Evolutionary conservation across 2,113 vertebrate genomes (phyloP), one percentile per base, ranked within the genome.

Genomic region (Chloroceryle aenea): DNA sequence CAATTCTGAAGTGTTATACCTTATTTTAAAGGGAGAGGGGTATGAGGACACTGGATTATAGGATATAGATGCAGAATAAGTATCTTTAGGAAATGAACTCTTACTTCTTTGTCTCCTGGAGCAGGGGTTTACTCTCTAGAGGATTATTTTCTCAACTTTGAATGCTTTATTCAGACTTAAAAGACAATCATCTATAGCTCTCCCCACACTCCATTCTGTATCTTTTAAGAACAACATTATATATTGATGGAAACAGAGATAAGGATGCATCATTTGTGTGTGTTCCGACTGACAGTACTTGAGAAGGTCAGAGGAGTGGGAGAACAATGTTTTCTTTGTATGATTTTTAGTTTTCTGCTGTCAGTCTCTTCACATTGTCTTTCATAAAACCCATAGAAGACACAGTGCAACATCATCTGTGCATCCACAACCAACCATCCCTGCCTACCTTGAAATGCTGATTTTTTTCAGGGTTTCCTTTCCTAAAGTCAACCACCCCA

Each of bases 361-460:
- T 43, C 14, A 21, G 36, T 45, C 6, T 16, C 27, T 66, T 87
- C 30, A 36, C 21, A 6, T 4, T 10, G 13, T 52, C 42, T 45
- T 74, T 69, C 62, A 68, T 8, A 62, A 45, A 32, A 27, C 6
- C 30, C n/a, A 26, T 22, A 27, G 32, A 30, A 64, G 15, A 69
- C 8, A 34, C 19, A 56, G 32, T 25, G 14, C n/a, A 72, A 32
- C 30, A 20, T 25, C 48, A 43, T 14, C 55, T 0, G 0, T 47
- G 20, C 72, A 71, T 63, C 9, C 18, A 21, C 10, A 40, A 5
- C 20, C 1, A 3, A 62, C 5, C 1, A 0, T 40, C 32, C 14
- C 17, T 81, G 20, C 26, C 25, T n/a, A 21, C 30, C 8, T 58
- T 30, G 25, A 76, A 66, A 38, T 50, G 9, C 0, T 47, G 38